phyloP scores from a whole-genome alignment of 35 echinoderm and acorn worm species.

The Anneissia japonica region DNA sequence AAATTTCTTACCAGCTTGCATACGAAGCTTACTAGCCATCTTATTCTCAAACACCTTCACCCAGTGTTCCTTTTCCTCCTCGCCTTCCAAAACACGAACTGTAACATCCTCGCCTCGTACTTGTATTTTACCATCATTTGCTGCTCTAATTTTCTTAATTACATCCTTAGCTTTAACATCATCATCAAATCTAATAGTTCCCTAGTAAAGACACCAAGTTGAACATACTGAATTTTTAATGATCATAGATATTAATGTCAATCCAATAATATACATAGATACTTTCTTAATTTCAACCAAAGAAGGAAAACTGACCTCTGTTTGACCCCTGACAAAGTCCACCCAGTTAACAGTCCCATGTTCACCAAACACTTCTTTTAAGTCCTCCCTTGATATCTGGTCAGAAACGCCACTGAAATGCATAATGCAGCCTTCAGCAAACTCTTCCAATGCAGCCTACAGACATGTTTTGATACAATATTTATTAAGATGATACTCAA shows the following conservation, averaged over 20 bases:
- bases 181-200: constrained; percentile 61
- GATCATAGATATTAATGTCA: not conserved
- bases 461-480: not conserved
- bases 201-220: constrained; percentile 28
- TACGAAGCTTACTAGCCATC: constrained; percentile 51
- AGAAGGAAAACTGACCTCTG: constrained; percentile 57
- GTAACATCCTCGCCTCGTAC: constrained; percentile 58
- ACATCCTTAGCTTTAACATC: constrained; percentile 48
- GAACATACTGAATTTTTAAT: not conserved
- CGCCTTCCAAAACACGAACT: constrained; percentile 71
- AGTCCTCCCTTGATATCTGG: constrained; percentile 84
- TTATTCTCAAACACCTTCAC: constrained; percentile 66
- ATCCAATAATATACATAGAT: not conserved
- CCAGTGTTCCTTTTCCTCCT: constrained; percentile 84
- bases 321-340: constrained; percentile 76
- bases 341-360: constrained; percentile 85
- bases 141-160: constrained; percentile 55
- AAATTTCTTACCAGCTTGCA: constrained; percentile 50
- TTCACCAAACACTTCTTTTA: constrained; percentile 82
- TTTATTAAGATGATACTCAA: not conserved
- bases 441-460: constrained; percentile 76
- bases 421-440: constrained; percentile 66
- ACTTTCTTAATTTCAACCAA: not conserved
- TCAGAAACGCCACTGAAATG: constrained; percentile 71
- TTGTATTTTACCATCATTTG: constrained; percentile 58